phyloP scores from a whole-genome alignment of 2,797 vertebrate species.

The Phyllotis vaccarum region DNA sequence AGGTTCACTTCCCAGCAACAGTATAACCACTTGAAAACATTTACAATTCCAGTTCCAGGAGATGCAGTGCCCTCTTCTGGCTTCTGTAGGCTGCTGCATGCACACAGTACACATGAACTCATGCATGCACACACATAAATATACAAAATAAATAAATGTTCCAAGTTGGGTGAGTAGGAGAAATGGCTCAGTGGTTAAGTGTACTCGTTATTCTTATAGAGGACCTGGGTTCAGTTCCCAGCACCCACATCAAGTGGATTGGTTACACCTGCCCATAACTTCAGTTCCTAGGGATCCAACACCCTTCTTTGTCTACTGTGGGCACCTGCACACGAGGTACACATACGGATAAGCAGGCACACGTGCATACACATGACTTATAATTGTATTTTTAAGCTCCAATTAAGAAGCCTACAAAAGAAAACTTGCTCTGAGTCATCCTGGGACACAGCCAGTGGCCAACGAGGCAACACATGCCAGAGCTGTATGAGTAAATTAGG shows the following conservation, averaged over 20 bases:
- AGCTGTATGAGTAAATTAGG: neutral
- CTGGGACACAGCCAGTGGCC: neutral
- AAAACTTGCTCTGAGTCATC: slow-evolving; percentile 28
- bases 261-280: neutral
- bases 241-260: neutral
- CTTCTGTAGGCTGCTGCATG: neutral
- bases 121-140: too few relatives aligned
- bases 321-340: neutral
- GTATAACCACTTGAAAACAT: neutral
- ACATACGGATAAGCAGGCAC: neutral
- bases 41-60: neutral
- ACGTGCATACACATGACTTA: neutral
- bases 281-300: neutral
- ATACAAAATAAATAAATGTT: neutral
- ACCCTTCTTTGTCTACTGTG: neutral
- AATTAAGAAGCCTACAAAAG: neutral
- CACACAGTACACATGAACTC: neutral
- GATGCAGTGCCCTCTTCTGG: neutral
- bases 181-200: neutral
- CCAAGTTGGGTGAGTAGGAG: neutral
- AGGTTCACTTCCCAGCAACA: neutral
- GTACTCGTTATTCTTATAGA: neutral
- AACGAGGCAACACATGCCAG: neutral
- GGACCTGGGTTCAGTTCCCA: neutral
- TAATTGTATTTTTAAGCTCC: neutral